A percentile compares a stretch with the other conserved stretches of the same genome.
phyloP scores from a whole-genome alignment of 2,888 invertebrate species.

The Apotomis betuletana region DNA sequence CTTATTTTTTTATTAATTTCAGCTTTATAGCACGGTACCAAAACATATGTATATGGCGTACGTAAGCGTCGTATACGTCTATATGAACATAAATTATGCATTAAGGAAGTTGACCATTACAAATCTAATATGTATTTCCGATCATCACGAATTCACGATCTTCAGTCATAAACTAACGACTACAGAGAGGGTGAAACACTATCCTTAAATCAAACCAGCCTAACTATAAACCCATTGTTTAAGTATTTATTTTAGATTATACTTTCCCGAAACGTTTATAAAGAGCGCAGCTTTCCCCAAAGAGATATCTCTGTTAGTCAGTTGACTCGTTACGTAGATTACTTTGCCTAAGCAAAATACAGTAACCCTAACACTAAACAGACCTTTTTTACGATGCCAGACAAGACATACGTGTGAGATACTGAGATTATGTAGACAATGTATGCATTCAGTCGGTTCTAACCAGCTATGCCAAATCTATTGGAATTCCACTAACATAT shows the following conservation, averaged over 20 bases:
- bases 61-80: too few relatives aligned
- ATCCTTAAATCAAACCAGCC: background rate
- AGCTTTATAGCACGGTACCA: too few relatives aligned
- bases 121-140: too few relatives aligned
- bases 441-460: background rate
- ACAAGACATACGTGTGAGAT: constrained; percentile 3
- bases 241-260: background rate
- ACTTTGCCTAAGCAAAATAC: constrained; percentile 23
- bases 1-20: too few relatives aligned
- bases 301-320: constrained; percentile 17
- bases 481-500: background rate
- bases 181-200: background rate
- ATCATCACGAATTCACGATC: too few relatives aligned
- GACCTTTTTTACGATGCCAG: constrained; percentile 13
- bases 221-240: background rate
- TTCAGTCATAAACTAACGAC: background rate
- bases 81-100: too few relatives aligned
- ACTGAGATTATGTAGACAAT: constrained; percentile 1
- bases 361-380: background rate
- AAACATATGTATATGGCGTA: too few relatives aligned
- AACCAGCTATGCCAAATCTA: background rate
- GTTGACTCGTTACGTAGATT: constrained; percentile 29
- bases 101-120: too few relatives aligned
- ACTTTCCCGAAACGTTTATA: constrained; percentile 10
- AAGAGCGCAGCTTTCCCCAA: constrained; percentile 14